Conservation (phyloP, 1,140 invertebrate species). For the Macrocentrus cingulum region DNA sequence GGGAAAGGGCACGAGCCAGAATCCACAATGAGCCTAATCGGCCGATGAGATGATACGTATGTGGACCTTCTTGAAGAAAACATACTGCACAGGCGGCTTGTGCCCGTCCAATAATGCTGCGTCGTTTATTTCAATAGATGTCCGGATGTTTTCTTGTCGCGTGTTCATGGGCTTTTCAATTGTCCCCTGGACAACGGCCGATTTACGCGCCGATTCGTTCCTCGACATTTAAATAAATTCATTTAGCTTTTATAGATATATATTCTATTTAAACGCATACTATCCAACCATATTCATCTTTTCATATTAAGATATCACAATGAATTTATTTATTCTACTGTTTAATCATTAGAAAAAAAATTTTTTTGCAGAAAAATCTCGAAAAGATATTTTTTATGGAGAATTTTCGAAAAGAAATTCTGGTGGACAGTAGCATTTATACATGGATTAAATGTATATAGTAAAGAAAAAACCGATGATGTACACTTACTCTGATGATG, state of each 20-base stretch:
- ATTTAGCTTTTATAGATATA: neutral
- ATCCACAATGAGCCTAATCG: constrained; percentile 54
- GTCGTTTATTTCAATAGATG: constrained; percentile 19
- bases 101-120: constrained; percentile 1
- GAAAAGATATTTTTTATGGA: no score
- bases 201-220: constrained; percentile 18
- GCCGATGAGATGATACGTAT: constrained; percentile 32
- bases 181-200: neutral
- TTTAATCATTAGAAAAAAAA: no score
- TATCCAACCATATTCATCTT: no score
- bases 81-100: neutral
- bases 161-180: neutral
- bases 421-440: no score
- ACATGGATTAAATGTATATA: no score
- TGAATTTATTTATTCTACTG: no score
- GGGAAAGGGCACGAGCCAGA: constrained; percentile 25
- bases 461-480: no score
- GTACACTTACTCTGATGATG: no score
- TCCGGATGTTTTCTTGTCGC: constrained; percentile 6
- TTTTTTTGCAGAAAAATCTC: no score
- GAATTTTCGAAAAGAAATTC: no score
- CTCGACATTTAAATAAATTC: constrained; percentile 15
- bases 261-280: no score
- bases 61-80: constrained; percentile 18
- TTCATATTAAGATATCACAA: no score